Conservation (phyloP, 2,888 invertebrate species). For the Lithophane socia region DNA sequence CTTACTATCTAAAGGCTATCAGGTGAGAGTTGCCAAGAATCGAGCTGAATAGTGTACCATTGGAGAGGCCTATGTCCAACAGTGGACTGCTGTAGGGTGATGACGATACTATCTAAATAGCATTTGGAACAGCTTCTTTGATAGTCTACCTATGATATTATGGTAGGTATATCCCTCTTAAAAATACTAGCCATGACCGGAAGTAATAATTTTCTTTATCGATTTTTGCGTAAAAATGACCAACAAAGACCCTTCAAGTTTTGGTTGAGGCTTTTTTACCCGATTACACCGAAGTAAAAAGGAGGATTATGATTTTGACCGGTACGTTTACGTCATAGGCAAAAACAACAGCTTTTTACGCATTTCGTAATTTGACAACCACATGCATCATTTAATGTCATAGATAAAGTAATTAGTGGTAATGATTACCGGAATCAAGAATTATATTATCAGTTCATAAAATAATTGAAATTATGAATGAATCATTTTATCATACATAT, state of each 20-base stretch:
- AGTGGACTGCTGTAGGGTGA: neutral
- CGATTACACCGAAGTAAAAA: no score
- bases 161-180: no score
- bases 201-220: no score
- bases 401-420: conserved; percentile 5
- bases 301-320: no score
- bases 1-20: no score
- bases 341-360: neutral
- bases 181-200: no score
- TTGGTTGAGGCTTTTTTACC: neutral
- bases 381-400: neutral
- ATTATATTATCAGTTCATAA: neutral
- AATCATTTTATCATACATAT: conserved; percentile 5
- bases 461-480: conserved; percentile 1
- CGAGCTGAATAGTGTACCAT: neutral
- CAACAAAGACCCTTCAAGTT: neutral
- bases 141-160: neutral
- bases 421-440: neutral
- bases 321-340: neutral
- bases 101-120: neutral
- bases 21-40: neutral
- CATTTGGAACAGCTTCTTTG: neutral
- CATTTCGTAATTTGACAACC: neutral
- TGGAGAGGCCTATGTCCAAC: neutral
- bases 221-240: no score